Evolutionary conservation across 2,113 vertebrate species (phyloP), one percentile per base, ranked within the genome.

Genomic region (Cynocephalus volans): DNA sequence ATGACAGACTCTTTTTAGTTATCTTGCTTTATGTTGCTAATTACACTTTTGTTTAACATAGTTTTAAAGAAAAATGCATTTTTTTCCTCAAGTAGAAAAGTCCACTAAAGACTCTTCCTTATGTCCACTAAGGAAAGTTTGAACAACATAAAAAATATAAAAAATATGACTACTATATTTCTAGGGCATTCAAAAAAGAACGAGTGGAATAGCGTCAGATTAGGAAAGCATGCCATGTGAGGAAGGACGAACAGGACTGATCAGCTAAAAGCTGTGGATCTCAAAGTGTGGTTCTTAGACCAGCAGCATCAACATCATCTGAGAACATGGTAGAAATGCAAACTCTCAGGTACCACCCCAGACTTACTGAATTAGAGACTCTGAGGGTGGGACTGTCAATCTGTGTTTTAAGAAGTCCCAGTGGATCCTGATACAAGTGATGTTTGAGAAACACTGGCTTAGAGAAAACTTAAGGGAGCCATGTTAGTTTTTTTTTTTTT

Each of bases 31-130:
- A 77, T 65, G 69, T 50, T 77, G 41, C 50, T 80, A 89, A 87
- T 92, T 82, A 90, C 24, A 58, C 24, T 70, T 73, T 81, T 60
- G 83, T 72, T 73, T 86, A 85, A 95, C 70, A 73, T 76, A 70
- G 69, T 58, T 88, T 90, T 83, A 80, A 84, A 84, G 18, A 93
- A 88, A 95, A 85, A 45, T 50, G 3, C 2, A 33, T 50, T n/a
- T 87, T 65, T 86, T 41, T 5, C 31, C 62, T 85, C 54, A 73
- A 89, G 24, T 36, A 80, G 26, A 85, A 94, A 90, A 88, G 45
- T 65, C 69, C 73, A 41, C 41, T 41, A 41, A 41, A 41, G 41
- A 41, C 41, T 41, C 41, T 41, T 41, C 41, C 50, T 26, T 67
- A 24, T 80, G 45, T 21, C 48, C 13, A 97, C 18, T 50, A 60